Conservation (phyloP, 2,888 invertebrate genomes). For the Anoplius nigerrimus region DNA sequence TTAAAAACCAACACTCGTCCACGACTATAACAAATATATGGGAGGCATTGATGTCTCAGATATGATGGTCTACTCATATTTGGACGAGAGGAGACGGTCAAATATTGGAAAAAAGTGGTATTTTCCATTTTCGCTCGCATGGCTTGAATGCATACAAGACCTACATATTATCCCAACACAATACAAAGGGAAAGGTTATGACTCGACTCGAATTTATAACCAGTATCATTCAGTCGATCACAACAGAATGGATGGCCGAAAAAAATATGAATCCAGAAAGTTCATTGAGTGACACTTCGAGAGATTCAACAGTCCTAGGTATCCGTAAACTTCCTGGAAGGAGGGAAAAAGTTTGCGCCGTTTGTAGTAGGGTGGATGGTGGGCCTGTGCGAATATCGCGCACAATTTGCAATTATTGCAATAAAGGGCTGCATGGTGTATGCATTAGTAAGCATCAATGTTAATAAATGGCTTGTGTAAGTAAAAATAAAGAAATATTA, state of each 20-base stretch:
- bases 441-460: conserved; percentile 25
- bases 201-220: conserved; percentile 50
- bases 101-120: conserved; percentile 57
- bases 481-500: conserved; percentile 33
- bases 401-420: conserved; percentile 32
- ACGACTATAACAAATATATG: conserved; percentile 52
- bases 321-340: conserved; percentile 44
- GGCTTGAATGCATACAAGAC: conserved; percentile 54
- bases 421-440: conserved; percentile 16
- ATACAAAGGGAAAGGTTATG: conserved; percentile 44
- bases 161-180: conserved; percentile 33
- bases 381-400: conserved; percentile 32
- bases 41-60: conserved; percentile 55
- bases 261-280: conserved; percentile 25
- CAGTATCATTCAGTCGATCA: conserved; percentile 28
- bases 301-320: conserved; percentile 23
- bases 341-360: conserved; percentile 31
- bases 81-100: conserved; percentile 55
- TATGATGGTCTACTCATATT: conserved; percentile 53
- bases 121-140: conserved; percentile 54
- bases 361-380: conserved; percentile 28
- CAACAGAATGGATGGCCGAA: conserved; percentile 16
- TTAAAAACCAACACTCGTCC: conserved; percentile 34
- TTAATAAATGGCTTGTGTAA: conserved; percentile 26
- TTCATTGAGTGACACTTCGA: conserved; percentile 26